phyloP scores from a whole-genome alignment of 2,888 invertebrate genomes.

The Drosophila flavopinicola region DNA sequence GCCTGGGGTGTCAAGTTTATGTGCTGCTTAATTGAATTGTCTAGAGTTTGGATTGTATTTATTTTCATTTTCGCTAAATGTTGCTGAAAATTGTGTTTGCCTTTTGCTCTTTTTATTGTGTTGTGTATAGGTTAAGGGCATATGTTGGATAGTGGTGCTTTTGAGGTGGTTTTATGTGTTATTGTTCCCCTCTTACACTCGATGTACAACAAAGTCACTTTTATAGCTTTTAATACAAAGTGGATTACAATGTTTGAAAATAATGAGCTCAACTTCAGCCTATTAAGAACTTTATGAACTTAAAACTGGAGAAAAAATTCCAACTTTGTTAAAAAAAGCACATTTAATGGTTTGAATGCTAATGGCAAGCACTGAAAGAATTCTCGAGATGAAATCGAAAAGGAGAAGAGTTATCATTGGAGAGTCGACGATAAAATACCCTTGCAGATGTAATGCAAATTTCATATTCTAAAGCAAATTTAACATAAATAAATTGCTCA shows the following conservation, averaged over 20 bases:
- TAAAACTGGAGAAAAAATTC: conserved; percentile 18
- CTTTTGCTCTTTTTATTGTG: conserved; percentile 7
- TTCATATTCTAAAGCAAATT: too few species aligned
- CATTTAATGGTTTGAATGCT: conserved; percentile 41
- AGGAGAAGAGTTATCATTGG: background rate
- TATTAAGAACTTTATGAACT: conserved; percentile 62
- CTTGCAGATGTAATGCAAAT: background rate
- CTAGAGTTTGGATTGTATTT: conserved; percentile 48
- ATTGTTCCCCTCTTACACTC: background rate
- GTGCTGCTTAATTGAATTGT: conserved; percentile 76
- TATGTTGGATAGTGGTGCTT: conserved; percentile 8
- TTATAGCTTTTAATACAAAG: conserved; percentile 52
- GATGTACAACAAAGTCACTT: conserved; percentile 16
- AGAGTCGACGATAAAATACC: background rate
- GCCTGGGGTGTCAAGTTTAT: conserved; percentile 68
- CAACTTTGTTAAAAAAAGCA: conserved; percentile 34
- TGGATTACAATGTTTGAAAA: conserved; percentile 55
- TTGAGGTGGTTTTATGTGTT: conserved; percentile 6
- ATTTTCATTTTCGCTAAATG: conserved; percentile 37
- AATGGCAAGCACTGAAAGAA: conserved; percentile 23
- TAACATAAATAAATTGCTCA: too few species aligned
- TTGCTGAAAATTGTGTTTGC: conserved; percentile 31
- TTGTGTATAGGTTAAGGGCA: conserved; percentile 8
- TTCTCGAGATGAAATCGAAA: conserved; percentile 29
- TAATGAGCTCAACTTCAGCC: conserved; percentile 47